phyloP scores from a whole-genome alignment of 2,797 vertebrate species.

The Catamblyrhynchus diadema region DNA sequence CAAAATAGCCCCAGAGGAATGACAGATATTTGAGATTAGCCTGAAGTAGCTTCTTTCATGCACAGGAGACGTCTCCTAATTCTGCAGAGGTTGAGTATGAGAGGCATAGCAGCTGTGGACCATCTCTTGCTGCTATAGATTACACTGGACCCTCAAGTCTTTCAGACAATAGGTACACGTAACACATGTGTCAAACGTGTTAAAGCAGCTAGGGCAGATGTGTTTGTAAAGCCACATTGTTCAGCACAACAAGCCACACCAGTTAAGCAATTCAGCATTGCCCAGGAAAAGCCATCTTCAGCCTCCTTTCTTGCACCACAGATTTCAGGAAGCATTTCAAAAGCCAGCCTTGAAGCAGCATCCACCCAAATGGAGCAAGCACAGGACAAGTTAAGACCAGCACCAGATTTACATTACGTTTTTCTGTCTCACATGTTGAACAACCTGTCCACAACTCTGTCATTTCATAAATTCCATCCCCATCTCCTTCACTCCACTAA shows the following conservation, averaged over 20 bases:
- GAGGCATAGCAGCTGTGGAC: background rate
- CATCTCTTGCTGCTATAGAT: background rate
- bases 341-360: background rate
- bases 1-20: background rate
- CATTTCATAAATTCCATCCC: background rate
- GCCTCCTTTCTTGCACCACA: background rate
- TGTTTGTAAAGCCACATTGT: background rate
- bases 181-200: background rate
- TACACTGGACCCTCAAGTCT: background rate
- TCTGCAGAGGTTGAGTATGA: background rate
- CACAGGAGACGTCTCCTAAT: background rate
- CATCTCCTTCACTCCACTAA: background rate
- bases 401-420: background rate
- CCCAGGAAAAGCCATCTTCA: background rate
- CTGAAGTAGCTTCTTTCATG: background rate
- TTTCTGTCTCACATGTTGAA: background rate
- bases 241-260: background rate
- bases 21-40: background rate
- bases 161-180: background rate
- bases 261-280: background rate
- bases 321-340: background rate
- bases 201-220: background rate
- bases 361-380: background rate
- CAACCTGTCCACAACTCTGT: background rate
- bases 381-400: constrained; percentile 29